Conservation (phyloP, 2,113 vertebrate species). For the Rynchops niger region DNA sequence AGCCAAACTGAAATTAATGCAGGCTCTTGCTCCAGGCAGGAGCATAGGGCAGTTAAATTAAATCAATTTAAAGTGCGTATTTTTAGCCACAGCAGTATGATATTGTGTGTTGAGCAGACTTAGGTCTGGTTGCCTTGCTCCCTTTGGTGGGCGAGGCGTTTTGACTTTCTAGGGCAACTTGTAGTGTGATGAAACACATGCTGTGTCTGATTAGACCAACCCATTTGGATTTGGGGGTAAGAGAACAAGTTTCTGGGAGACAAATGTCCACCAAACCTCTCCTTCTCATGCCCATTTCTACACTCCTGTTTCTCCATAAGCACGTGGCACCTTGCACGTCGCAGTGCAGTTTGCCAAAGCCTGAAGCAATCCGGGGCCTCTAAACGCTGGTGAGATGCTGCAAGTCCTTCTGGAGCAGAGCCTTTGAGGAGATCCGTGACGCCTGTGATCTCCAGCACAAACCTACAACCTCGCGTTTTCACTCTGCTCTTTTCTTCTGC, state of each 20-base stretch:
- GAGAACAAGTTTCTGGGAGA: neutral
- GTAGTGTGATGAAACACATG: neutral
- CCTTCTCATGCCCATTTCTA: neutral
- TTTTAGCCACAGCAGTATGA: neutral
- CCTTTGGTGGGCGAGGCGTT: neutral
- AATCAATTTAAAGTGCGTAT: neutral
- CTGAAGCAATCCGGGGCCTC: neutral
- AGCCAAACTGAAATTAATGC: slow-evolving; percentile 22
- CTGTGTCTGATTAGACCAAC: neutral
- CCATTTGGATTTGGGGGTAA: neutral
- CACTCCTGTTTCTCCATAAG: neutral
- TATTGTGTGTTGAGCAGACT: neutral
- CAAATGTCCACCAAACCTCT: neutral
- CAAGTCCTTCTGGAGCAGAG: neutral
- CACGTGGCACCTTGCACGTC: neutral
- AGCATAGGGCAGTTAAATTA: slow-evolving; percentile 2
- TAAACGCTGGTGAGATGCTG: neutral
- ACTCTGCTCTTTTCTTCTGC: neutral
- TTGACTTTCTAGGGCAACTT: neutral
- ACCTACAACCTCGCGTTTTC: neutral
- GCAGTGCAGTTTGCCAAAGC: neutral
- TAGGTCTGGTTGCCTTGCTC: neutral
- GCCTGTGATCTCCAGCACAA: neutral
- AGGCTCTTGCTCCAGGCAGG: neutral
- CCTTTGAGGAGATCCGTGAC: neutral